Percentiles rank a stretch among this genome's conserved stretches.
Evolutionary conservation across 2,797 vertebrate species (phyloP).

Genomic region (Chiropotes sagulatus): DNA sequence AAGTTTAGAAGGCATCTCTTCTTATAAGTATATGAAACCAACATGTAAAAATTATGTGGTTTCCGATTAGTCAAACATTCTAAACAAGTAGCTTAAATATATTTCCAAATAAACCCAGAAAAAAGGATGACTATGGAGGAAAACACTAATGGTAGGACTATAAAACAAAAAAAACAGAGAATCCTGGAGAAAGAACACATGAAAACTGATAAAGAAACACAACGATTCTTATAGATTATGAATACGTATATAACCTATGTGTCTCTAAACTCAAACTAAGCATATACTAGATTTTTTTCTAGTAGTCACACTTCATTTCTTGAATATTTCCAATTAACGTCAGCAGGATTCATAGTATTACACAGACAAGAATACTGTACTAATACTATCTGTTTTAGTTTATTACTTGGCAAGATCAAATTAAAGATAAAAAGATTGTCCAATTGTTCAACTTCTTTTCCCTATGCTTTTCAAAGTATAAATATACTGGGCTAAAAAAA

Average conservation of each 20-base stretch:
- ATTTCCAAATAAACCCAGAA: slow-evolving; percentile 55
- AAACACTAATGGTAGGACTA: slow-evolving; percentile 41
- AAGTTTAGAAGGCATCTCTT: slow-evolving; percentile 35
- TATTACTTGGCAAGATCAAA: slow-evolving; percentile 50
- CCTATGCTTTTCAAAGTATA: slow-evolving; percentile 46
- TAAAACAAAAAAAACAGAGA: slow-evolving; percentile 57
- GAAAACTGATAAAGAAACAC: slow-evolving; percentile 24
- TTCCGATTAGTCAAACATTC: slow-evolving; percentile 46
- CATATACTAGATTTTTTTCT: slow-evolving; percentile 1
- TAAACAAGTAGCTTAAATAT: slow-evolving; percentile 34
- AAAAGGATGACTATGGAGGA: slow-evolving; percentile 33
- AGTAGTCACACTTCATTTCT: slow-evolving; percentile 39
- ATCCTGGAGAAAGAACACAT: slow-evolving; percentile 5
- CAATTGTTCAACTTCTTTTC: slow-evolving; percentile 16
- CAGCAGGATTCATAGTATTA: slow-evolving; percentile 43
- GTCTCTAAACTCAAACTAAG: slow-evolving; percentile 46
- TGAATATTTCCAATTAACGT: slow-evolving; percentile 39
- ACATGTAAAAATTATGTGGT: slow-evolving; percentile 17
- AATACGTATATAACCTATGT: slow-evolving; percentile 5
- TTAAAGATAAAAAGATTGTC: slow-evolving; percentile 36
- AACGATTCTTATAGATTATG: not conserved
- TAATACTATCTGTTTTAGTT: not conserved
- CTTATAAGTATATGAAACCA: not conserved
- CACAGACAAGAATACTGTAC: not conserved
- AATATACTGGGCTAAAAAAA: not conserved